Base-by-base conservation (phyloP, 2,113 vertebrate species). In the Tiliqua scincoides region DNA sequence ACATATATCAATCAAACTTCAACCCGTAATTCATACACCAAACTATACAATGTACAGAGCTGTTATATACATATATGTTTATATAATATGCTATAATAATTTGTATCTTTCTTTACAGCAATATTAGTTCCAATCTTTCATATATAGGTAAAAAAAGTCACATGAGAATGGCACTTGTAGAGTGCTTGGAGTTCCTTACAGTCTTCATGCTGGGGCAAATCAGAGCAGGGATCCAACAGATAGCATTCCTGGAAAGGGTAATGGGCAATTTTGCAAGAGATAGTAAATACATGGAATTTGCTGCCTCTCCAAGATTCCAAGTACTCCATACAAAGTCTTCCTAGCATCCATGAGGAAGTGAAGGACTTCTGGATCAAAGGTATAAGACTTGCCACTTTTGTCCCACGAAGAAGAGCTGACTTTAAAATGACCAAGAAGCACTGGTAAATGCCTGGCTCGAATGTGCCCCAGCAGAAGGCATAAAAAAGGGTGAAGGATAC, bases 41-140 rank as follows among this genome's bases (percentile, higher is more conserved):
- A 91, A 95, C 93, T 96, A 91, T 93, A 94, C 93, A 94, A 96
- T 94, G 91, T 96, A 95, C 95, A 97, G 94, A 95, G 93, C 89
- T 71, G 85, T 93, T 97, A 96, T 97, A 92, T 97, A 97, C 97
- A 96, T 95, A 94, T 85, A 81, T 96, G 95, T 96, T 96, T 97
- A 96, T 96, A 96, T 89, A 96, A 96, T 96, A 93, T 87, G 96
- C 92, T 96, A 94, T 96, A 96, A 97, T 95, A 90, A 96, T 96
- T 95, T 94, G 85, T 95, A 87, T 96, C 94, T 95, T 92, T 96
- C 95, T 97, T 95, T 97, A 96, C 97, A 97, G 96, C 87, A 92
- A 87, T 95, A 94, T 95, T 92, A 96, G 95, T 95, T 92, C 82
- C 70, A 93, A 91, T 94, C 93, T 96, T 96, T 96, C 91, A 88